Conservation (phyloP, 2,888 invertebrate genomes). For the Tenthredo distinguenda region DNA sequence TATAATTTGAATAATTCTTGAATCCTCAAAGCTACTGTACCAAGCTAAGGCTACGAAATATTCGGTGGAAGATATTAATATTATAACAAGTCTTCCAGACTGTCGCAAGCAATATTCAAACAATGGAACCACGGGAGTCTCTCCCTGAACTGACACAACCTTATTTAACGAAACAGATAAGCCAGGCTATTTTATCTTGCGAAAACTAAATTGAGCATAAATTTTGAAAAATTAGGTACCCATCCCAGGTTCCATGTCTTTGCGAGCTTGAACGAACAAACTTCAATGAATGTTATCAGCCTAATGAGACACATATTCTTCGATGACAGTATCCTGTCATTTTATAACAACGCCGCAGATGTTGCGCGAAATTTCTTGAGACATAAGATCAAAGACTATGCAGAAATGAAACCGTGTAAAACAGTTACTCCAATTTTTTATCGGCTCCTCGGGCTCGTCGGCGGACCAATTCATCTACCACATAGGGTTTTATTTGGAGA, state of each 20-base stretch:
- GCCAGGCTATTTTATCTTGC: background rate
- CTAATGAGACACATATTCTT: background rate
- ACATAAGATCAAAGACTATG: background rate
- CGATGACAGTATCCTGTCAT: background rate
- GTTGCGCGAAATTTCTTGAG: background rate
- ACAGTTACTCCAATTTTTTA: background rate
- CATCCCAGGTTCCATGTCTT: background rate
- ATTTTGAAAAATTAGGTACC: background rate
- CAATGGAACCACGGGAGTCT: background rate
- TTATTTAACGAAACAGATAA: background rate
- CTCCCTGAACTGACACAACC: background rate
- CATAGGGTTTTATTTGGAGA: background rate
- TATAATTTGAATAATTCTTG: conserved; percentile 15
- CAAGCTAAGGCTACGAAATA: background rate
- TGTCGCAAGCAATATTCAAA: background rate
- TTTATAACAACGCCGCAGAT: background rate
- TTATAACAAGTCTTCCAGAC: background rate
- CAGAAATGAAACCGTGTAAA: background rate
- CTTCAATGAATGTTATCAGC: background rate
- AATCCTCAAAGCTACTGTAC: background rate
- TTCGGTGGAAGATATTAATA: background rate
- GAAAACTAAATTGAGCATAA: background rate
- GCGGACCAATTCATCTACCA: background rate
- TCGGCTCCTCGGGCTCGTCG: background rate
- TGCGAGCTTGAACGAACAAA: background rate